Percentiles rank a stretch among this genome's conserved stretches.
Evolutionary conservation across 2,888 invertebrate genomes (phyloP).

Genomic region (Nemurella pictetii): DNA sequence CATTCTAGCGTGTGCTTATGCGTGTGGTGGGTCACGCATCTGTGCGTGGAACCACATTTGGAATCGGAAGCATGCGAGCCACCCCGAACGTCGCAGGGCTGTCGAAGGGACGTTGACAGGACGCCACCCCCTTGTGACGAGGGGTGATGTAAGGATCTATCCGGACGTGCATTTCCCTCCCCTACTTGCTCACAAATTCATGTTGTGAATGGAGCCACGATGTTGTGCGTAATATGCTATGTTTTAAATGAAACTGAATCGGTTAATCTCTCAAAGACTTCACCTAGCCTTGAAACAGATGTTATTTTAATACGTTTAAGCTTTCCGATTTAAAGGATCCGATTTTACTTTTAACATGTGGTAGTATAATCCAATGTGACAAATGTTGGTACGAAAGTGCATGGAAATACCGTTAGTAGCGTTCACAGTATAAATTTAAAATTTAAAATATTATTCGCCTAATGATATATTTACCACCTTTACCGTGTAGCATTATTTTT

Average conservation of each 20-base stretch:
- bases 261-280: constrained; percentile 10
- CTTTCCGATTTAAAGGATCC: no score
- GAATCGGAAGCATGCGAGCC: neutral
- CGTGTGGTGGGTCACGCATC: neutral
- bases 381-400: no score
- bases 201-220: neutral
- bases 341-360: no score
- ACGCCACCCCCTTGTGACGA: neutral
- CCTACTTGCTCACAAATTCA: neutral
- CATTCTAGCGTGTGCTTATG: neutral
- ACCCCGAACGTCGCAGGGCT: neutral
- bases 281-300: neutral
- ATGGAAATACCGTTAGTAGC: no score
- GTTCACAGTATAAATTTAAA: no score
- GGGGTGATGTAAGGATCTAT: neutral
- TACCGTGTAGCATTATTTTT: no score
- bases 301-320: no score
- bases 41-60: neutral
- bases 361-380: no score
- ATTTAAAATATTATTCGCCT: no score
- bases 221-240: neutral
- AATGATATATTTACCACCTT: no score
- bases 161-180: neutral
- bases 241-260: neutral
- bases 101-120: neutral